A percentile compares a stretch with the other conserved stretches of the same genome.
Conservation (phyloP, 2,113 vertebrate species). For the Dasyprocta punctata region DNA sequence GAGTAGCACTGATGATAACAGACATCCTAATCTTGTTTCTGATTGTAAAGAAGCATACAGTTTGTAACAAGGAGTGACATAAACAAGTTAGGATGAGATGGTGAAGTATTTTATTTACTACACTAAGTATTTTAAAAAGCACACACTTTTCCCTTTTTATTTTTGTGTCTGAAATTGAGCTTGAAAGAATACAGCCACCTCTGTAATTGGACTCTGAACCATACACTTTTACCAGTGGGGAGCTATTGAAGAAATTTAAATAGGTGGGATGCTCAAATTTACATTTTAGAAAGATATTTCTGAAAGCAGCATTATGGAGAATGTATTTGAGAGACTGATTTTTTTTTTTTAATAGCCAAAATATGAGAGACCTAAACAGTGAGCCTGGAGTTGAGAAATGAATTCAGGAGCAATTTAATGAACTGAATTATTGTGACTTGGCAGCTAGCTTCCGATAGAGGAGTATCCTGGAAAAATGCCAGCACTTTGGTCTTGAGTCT, state of each 20-base stretch:
- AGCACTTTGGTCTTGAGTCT: background rate
- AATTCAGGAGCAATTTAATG: slow-evolving; percentile 24
- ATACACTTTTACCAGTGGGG: background rate
- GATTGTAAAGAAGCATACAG: background rate
- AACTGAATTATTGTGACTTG: background rate
- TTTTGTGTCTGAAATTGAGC: slow-evolving; percentile 26
- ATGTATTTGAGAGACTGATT: slow-evolving; percentile 1
- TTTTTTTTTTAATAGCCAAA: background rate
- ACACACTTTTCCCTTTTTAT: background rate
- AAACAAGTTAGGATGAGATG: slow-evolving; percentile 25
- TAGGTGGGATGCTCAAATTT: slow-evolving; percentile 12
- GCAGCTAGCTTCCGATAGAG: background rate
- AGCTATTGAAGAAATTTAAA: slow-evolving; percentile 31
- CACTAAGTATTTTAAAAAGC: background rate
- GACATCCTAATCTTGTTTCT: no score
- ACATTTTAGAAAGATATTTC: slow-evolving; percentile 41
- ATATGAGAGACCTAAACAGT: background rate
- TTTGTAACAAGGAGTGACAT: slow-evolving; percentile 11
- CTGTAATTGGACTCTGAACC: background rate
- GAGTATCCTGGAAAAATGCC: background rate
- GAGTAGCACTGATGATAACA: no score
- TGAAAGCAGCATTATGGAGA: background rate
- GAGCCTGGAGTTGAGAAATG: slow-evolving; percentile 1
- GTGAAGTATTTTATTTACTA: slow-evolving; percentile 2
- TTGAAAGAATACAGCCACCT: slow-evolving; percentile 29